Evolutionary conservation across 2,888 invertebrate genomes (phyloP).

Genomic region (Aspidapion aeneum): DNA sequence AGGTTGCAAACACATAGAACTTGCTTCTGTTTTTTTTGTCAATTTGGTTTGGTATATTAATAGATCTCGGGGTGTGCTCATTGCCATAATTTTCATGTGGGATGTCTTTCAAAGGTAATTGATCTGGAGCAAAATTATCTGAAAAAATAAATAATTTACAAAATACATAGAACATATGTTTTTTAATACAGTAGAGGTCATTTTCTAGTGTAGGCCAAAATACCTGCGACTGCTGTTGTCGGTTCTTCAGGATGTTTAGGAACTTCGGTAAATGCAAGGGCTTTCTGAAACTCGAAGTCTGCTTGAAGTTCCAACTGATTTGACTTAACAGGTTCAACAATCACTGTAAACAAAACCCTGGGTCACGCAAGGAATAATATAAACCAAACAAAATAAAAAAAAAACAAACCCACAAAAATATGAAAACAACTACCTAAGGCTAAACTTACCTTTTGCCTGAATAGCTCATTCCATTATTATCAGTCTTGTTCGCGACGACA

Average conservation of each 20-base stretch:
- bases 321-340: background rate
- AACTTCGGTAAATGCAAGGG: background rate
- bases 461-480: background rate
- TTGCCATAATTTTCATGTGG: background rate
- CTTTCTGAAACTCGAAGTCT: background rate
- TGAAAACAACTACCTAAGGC: background rate
- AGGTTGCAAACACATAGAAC: background rate
- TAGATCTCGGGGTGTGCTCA: no score
- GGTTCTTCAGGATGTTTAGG: background rate
- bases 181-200: background rate
- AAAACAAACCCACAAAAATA: background rate
- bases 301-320: background rate
- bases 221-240: background rate
- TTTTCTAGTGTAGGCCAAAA: background rate
- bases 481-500: background rate
- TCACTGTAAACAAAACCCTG: background rate
- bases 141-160: background rate
- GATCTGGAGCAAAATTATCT: background rate
- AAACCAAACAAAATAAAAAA: background rate
- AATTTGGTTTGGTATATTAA: no score
- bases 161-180: background rate
- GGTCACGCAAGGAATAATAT: background rate
- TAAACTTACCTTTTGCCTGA: background rate
- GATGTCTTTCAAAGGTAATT: background rate
- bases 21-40: no score